Conservation (phyloP, 2,888 invertebrate genomes). For the Platycnemis pennipes region DNA sequence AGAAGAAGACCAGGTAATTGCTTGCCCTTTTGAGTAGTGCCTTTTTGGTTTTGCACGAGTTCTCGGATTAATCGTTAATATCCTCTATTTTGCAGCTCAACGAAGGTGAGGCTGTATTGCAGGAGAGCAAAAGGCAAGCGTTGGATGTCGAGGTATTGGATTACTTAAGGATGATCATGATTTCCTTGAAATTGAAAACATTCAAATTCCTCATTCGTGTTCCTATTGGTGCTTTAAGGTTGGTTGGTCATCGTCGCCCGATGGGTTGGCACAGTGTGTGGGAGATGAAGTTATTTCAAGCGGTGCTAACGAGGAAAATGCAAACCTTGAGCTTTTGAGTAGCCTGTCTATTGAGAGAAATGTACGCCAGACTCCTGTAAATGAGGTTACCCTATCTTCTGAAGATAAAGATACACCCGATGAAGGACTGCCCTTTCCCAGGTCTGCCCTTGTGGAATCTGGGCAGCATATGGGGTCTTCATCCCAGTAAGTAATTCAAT, state of each 20-base stretch:
- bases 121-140: conserved; percentile 23
- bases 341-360: neutral
- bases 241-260: conserved; percentile 51
- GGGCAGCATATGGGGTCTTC: neutral
- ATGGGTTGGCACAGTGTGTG: neutral
- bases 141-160: neutral
- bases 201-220: neutral
- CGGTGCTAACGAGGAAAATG: neutral
- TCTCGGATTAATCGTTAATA: neutral
- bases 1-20: conserved; percentile 34
- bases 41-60: neutral
- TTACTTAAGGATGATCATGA: neutral
- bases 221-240: neutral
- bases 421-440: neutral
- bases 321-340: neutral
- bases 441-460: neutral
- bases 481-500: conserved; percentile 18
- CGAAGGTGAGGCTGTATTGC: neutral
- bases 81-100: neutral
- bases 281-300: neutral
- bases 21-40: neutral
- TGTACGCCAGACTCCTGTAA: neutral
- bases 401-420: conserved; percentile 8
- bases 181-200: neutral
- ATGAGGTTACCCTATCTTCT: neutral